A percentile compares a stretch with the other conserved stretches of the same genome.
These are phyloP conservation scores for Diaperis boleti DNA, from an alignment of 2,888 invertebrate genomes.

Conservation along the genomic window DNA sequence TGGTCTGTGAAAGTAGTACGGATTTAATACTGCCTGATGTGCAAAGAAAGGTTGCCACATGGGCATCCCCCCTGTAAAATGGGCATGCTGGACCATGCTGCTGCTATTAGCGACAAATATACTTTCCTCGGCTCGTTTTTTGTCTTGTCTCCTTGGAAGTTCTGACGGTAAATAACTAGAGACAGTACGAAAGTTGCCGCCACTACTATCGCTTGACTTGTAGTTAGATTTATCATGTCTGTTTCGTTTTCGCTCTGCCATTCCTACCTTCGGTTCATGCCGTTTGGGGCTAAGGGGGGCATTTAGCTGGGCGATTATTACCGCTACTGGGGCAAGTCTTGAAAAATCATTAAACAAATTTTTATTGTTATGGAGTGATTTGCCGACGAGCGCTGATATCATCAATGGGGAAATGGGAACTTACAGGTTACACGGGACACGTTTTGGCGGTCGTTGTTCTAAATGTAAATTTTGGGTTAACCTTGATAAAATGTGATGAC, in stretches of 20 bases:
- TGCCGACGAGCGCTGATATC: slow-evolving; percentile 11
- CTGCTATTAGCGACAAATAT: slow-evolving; percentile 10
- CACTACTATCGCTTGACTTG: slow-evolving; percentile 2
- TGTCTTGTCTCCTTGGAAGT: slow-evolving; percentile 19
- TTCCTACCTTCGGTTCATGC: slow-evolving; percentile 1
- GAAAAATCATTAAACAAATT: slow-evolving; percentile 30
- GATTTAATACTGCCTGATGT: slow-evolving; percentile 28
- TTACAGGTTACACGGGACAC: not conserved
- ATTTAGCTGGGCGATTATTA: slow-evolving; percentile 21
- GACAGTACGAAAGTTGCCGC: slow-evolving; percentile 20
- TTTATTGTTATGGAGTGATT: slow-evolving; percentile 1
- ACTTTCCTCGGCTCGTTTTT: slow-evolving; percentile 36
- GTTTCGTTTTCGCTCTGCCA: slow-evolving; percentile 8
- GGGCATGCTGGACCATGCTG: slow-evolving; percentile 1
- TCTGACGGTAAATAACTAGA: slow-evolving; percentile 25
- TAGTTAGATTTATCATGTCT: slow-evolving; percentile 2
- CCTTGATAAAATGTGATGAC: not conserved
- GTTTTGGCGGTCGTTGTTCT: not conserved
- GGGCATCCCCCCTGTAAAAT: slow-evolving; percentile 4
- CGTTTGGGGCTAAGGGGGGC: slow-evolving; percentile 4
- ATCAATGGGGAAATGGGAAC: slow-evolving; percentile 15
- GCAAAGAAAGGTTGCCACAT: slow-evolving; percentile 6
- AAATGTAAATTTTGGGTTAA: not conserved
- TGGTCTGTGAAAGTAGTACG: slow-evolving; percentile 39
- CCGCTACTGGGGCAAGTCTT: slow-evolving; percentile 25